Base-by-base conservation (phyloP, 2,888 invertebrate genomes). In the Microctonus aethiopoides region DNA sequence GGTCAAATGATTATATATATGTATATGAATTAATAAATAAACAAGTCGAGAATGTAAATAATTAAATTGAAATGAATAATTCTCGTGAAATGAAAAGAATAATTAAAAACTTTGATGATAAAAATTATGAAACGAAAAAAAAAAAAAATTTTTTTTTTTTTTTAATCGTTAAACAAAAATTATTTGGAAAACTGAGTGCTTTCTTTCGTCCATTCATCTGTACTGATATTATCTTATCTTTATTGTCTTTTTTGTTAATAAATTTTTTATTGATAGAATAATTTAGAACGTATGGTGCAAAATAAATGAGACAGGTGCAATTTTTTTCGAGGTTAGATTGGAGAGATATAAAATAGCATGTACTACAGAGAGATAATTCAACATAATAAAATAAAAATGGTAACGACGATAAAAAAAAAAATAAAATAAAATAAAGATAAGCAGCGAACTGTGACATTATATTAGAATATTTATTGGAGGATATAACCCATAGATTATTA, bases 391-490 rank as follows among this genome's bases (percentile, higher is more conserved):
- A 2, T 2, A 77, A 75, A 79, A 78, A 80, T 4, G 3, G 6
- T 3, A 39, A 39, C n/a, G 4, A 24, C 13, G 39, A 29, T 51
- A 32, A 5, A 22, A 11, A 56, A 26, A n/a, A 1, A 13, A 11
- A 56, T 56, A n/a, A 29, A 57, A 32, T 16, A 13, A 57, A 57
- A 32, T 57, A 77, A 76, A 80, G n/a, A n/a, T n/a, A 78, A 80
- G 79, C 81, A 80, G 80, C 81, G 79, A 81, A 77, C 81, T 80
- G 83, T 82, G 83, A 84, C 83, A 82, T 79, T 82, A 80, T 78
- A 78, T 77, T 80, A 83, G 79, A 82, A 79, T 84, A 82, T 84
- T 84, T 82, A 84, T 81, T 80, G 74, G 76, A 78, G 77, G 81
- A 78, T 78, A 78, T 78, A 78, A 77, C 72, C n/a, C 74, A 79